Base-by-base conservation (phyloP, 2,888 invertebrate genomes). In the Liopterus haemorrhoidalis region DNA sequence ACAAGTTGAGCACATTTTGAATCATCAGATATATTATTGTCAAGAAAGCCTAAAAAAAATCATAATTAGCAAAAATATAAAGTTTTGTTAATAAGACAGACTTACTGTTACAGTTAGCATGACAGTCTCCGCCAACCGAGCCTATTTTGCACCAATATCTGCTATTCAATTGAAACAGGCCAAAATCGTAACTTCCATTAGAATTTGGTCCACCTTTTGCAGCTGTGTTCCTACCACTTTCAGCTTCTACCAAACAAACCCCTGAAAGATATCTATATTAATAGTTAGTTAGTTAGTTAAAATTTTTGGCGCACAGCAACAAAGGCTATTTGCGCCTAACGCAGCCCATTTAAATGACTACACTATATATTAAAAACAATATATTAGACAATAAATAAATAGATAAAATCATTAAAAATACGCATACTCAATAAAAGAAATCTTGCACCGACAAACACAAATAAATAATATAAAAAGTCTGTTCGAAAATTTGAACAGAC, bases 131-230 rank as follows among this genome's bases (percentile, higher is more conserved):
- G 1, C 71, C 72, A 0, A 66, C 57, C 9, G 52, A 45, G 1
- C 63, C 63, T 19, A 58, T 62, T 54, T 59, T 65, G 59, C 73
- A 73, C 72, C 71, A 73, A 49, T 67, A 69, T 32, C 62, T 62
- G 56, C 70, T 68, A 54, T 70, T 73, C 50, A 73, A 71, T 60
- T 72, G 73, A 64, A 72, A 73, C 8, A 71, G 56, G 1, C 74
- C 74, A 55, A 70, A 71, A 63, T 74, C 73, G n/a, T 60, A 59
- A 39, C 72, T 71, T 1, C 76, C 74, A 54, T 77, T 71, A 2
- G 51, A 53, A 55, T 76, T 75, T 0, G 65, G 56, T 12, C 57
- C 64, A 1, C 75, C 73, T 22, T 69, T 59, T 2, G 65, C 68
- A 30, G 69, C 57, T 0, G 75, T 74, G 22, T 69, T 67, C n/a